phyloP scores from a whole-genome alignment of 2,888 invertebrate genomes.

The Eutolmus rufibarbis region DNA sequence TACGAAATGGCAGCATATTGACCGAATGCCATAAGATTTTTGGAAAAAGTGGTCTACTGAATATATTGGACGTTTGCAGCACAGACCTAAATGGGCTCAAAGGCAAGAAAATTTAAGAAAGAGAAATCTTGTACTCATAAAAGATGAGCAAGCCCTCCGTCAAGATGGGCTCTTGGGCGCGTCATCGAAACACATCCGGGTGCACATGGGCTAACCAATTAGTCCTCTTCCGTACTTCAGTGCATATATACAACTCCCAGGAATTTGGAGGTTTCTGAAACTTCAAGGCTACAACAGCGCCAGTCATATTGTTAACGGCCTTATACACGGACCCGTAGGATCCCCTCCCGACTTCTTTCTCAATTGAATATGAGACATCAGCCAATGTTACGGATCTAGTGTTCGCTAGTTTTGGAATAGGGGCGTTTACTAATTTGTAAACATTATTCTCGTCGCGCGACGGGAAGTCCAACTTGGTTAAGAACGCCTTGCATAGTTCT shows the following conservation, averaged over 20 bases:
- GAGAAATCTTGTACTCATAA: no score
- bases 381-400: conserved; percentile 66
- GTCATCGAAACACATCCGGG: no score
- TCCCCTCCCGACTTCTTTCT: conserved; percentile 83
- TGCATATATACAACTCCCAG: conserved; percentile 95
- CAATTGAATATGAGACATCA: conserved; percentile 69
- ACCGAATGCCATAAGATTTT: no score
- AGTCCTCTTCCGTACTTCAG: conserved; percentile 79
- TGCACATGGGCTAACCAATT: no score
- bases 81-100: no score
- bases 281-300: conserved; percentile 75
- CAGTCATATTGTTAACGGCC: conserved; percentile 57
- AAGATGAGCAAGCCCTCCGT: no score
- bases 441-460: conserved; percentile 68
- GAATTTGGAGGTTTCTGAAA: conserved; percentile 87
- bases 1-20: no score
- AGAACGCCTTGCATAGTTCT: conserved; percentile 72
- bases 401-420: conserved; percentile 69
- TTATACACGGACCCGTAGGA: conserved; percentile 84
- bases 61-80: no score
- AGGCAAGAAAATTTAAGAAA: no score
- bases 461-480: conserved; percentile 79
- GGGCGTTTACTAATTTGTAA: conserved; percentile 67
- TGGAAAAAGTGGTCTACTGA: no score
- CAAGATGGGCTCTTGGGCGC: no score